Conservation (phyloP, 2,113 vertebrate species). For the Globicephala melas region DNA sequence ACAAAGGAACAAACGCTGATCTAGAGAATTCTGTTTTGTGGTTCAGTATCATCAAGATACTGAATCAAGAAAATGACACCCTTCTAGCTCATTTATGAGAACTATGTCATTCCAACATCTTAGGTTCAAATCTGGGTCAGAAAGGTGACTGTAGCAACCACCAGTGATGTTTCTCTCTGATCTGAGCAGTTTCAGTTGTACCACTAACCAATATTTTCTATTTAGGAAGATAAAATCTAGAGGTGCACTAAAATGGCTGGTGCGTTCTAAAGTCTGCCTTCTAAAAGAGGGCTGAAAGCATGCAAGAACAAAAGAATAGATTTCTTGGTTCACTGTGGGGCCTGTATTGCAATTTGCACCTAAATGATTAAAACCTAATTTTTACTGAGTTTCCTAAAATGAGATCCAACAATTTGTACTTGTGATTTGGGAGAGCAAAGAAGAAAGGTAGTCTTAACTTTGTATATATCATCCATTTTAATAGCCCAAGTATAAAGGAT, state of each 20-base stretch:
- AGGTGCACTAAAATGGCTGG: background rate
- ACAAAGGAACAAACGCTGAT: background rate
- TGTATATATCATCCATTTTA: background rate
- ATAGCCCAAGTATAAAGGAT: background rate
- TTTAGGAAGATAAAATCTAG: background rate
- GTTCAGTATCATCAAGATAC: background rate
- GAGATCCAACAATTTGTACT: background rate
- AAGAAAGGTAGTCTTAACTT: conserved; percentile 2
- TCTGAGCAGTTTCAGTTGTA: background rate
- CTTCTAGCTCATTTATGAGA: background rate
- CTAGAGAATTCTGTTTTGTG: background rate
- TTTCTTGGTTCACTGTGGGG: background rate
- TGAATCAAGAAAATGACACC: background rate
- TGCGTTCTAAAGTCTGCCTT: background rate
- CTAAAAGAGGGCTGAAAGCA: background rate
- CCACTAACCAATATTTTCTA: background rate
- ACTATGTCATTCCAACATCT: background rate
- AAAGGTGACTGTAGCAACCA: background rate
- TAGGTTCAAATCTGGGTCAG: background rate
- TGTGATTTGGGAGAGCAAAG: background rate
- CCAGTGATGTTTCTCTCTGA: background rate
- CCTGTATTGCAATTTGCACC: background rate
- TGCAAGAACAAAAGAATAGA: background rate
- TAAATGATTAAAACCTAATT: background rate
- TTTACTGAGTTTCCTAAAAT: background rate